phyloP scores from a whole-genome alignment of 2,113 vertebrate genomes.

The Sorex araneus region DNA sequence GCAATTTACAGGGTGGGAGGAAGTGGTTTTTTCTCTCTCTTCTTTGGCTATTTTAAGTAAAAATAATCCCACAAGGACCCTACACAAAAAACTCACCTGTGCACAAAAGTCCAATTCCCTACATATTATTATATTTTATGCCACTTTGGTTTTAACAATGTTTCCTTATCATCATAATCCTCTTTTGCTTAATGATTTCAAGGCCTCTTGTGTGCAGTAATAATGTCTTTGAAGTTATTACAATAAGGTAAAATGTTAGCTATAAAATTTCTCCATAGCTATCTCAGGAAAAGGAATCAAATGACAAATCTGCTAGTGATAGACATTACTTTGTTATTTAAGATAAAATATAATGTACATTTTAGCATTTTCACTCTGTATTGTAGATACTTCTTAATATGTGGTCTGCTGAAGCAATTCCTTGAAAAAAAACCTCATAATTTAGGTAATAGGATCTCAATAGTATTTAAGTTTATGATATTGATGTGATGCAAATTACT shows the following conservation, averaged over 20 bases:
- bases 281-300: neutral
- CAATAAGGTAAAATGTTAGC: slow-evolving; percentile 9
- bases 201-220: neutral
- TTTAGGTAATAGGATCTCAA: too few relatives aligned
- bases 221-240: slow-evolving; percentile 18
- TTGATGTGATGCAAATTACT: too few relatives aligned
- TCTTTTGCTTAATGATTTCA: slow-evolving; percentile 33
- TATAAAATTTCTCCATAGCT: neutral
- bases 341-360: slow-evolving; percentile 5
- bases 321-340: slow-evolving; percentile 49
- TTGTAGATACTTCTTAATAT: neutral
- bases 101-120: neutral
- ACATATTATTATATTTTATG: neutral
- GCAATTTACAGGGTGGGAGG: neutral
- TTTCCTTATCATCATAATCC: neutral
- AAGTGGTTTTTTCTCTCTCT: too few relatives aligned
- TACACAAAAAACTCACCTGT: neutral
- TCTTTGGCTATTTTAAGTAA: neutral
- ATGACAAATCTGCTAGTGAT: neutral
- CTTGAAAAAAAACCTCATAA: too few relatives aligned
- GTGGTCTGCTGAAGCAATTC: neutral
- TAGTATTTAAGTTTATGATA: too few relatives aligned
- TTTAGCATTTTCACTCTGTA: neutral
- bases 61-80: neutral
- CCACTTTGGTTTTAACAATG: slow-evolving; percentile 22